These are phyloP conservation scores for Pipistrellus pygmaeus DNA, from an alignment of 2,797 vertebrate species.

Conservation along the genomic window DNA sequence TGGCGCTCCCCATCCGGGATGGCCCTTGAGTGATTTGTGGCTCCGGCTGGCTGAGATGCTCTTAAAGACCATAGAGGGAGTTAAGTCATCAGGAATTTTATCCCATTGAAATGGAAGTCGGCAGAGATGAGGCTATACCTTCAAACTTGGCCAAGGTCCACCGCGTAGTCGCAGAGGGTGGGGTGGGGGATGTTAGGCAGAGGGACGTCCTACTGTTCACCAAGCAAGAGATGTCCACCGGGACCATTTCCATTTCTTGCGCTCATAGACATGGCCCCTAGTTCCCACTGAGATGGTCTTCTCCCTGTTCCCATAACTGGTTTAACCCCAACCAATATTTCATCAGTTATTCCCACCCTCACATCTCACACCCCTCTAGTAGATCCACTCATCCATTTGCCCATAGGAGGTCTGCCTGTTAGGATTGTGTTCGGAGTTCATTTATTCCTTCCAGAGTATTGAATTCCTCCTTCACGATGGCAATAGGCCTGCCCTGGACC, in stretches of 20 bases:
- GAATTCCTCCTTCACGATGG: no score
- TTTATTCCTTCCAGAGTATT: neutral
- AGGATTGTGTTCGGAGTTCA: neutral
- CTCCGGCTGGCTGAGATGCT: neutral
- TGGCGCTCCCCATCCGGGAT: neutral
- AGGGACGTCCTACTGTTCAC: fast-evolving
- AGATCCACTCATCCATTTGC: neutral
- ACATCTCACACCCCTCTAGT: fast-evolving
- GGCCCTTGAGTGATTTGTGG: constrained; percentile 65
- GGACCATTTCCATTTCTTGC: neutral
- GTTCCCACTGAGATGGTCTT: neutral
- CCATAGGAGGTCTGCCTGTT: neutral
- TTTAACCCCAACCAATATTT: neutral
- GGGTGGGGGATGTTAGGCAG: neutral
- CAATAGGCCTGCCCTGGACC: no score
- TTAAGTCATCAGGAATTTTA: constrained; percentile 60
- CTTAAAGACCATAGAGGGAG: constrained; percentile 57
- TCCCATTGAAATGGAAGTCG: neutral
- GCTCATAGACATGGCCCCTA: fast-evolving
- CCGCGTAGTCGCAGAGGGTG: fast-evolving
- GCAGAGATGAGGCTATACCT: neutral
- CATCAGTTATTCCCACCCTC: neutral
- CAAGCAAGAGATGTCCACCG: neutral
- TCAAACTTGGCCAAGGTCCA: neutral
- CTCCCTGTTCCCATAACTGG: neutral